Evolutionary conservation across 1,140 invertebrate genomes (phyloP).

Genomic region (Delia radicum): DNA sequence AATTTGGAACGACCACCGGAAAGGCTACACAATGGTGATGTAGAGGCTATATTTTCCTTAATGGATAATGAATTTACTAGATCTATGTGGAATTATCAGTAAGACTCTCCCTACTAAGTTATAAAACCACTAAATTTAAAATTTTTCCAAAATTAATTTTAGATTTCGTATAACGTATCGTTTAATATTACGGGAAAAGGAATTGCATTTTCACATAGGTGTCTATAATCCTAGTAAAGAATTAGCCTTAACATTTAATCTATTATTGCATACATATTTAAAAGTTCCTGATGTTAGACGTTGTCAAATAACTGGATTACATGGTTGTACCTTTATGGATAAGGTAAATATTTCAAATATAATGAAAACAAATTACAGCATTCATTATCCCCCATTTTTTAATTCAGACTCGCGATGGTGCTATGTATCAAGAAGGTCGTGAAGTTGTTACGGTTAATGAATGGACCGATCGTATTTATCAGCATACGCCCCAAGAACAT

Average conservation of each 20-base stretch:
- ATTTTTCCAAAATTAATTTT: conserved; percentile 32
- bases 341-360: conserved; percentile 70
- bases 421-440: conserved; percentile 81
- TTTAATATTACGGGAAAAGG: conserved; percentile 85
- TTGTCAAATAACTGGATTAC: conserved; percentile 86
- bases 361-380: not conserved
- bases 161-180: conserved; percentile 84
- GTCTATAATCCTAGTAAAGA: conserved; percentile 91
- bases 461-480: conserved; percentile 92
- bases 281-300: conserved; percentile 90
- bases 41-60: conserved; percentile 87
- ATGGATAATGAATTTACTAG: conserved; percentile 91
- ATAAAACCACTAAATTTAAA: not conserved
- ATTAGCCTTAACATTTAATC: conserved; percentile 86
- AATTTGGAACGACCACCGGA: conserved; percentile 84
- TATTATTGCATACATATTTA: conserved; percentile 92
- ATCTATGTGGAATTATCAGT: conserved; percentile 92
- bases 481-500: conserved; percentile 88
- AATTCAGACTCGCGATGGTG: conserved; percentile 72
- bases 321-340: conserved; percentile 89
- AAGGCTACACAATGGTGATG: conserved; percentile 81
- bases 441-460: conserved; percentile 86
- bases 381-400: not conserved
- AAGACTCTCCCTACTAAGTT: no score
- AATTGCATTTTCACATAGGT: conserved; percentile 87